These are phyloP conservation scores for Oryzaephilus surinamensis DNA, from an alignment of 1,140 invertebrate species.

Conservation along the genomic window DNA sequence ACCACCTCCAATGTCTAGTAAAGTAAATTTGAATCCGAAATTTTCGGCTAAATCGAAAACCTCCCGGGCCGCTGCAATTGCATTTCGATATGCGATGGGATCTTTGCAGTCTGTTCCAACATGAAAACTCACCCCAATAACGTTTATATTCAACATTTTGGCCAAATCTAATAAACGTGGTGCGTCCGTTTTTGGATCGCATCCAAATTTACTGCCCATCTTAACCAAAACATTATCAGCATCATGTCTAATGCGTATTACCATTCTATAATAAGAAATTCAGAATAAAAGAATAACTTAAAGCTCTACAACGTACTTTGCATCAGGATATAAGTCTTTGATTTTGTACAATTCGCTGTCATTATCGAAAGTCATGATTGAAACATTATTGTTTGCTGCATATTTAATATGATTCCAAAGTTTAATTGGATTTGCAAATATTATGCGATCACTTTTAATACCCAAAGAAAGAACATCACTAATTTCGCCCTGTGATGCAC, in stretches of 20 bases:
- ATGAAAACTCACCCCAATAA: slow-evolving; percentile 83
- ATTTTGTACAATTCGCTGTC: slow-evolving; percentile 90
- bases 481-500: slow-evolving; percentile 91
- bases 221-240: slow-evolving; percentile 78
- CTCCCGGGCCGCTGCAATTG: slow-evolving; percentile 52
- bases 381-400: slow-evolving; percentile 65
- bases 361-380: slow-evolving; percentile 92
- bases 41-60: slow-evolving; percentile 59
- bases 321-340: slow-evolving; percentile 67
- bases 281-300: too few species aligned
- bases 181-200: slow-evolving; percentile 69
- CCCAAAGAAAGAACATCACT: slow-evolving; percentile 71
- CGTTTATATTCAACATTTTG: slow-evolving; percentile 54
- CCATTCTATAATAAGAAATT: slow-evolving; percentile 52
- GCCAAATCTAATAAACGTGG: slow-evolving; percentile 68
- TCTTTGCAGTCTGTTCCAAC: slow-evolving; percentile 79
- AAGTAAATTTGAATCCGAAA: slow-evolving; percentile 59
- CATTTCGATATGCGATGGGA: slow-evolving; percentile 61
- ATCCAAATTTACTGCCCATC: slow-evolving; percentile 94
- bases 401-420: slow-evolving; percentile 82
- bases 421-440: slow-evolving; percentile 97
- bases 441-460: slow-evolving; percentile 71
- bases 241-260: slow-evolving; percentile 87
- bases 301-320: slow-evolving; percentile 62
- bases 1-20: slow-evolving; percentile 80